Percentiles rank a stretch among this genome's conserved stretches.
Evolutionary conservation across 1,140 invertebrate genomes (phyloP).

Genomic region (Drosophila rufa): DNA sequence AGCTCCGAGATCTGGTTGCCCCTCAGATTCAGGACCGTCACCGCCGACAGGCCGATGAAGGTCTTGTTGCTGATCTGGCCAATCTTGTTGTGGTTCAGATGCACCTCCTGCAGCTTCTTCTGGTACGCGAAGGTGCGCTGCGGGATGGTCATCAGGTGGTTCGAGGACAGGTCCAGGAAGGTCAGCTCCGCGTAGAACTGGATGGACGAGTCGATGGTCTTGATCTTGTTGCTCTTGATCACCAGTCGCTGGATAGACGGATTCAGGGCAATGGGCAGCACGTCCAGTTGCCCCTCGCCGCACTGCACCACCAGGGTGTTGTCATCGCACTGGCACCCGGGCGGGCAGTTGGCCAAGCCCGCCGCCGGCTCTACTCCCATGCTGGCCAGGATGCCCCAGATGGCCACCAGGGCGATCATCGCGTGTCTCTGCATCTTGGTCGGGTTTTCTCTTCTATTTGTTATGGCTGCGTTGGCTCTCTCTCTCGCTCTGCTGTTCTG

Average conservation of each 20-base stretch:
- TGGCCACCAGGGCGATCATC: constrained; percentile 55
- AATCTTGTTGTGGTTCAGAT: constrained; percentile 94
- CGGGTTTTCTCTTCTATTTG: constrained; percentile 20
- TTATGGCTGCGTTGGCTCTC: constrained; percentile 12
- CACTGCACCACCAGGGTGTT: constrained; percentile 94
- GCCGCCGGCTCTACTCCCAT: constrained; percentile 33
- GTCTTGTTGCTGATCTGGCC: constrained; percentile 91
- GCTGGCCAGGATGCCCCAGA: constrained; percentile 47
- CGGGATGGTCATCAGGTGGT: constrained; percentile 92
- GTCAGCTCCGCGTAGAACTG: constrained; percentile 94
- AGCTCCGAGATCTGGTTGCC: constrained; percentile 93
- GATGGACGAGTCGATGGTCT: constrained; percentile 94
- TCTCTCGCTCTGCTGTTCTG: constrained; percentile 28
- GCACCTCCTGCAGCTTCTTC: constrained; percentile 92
- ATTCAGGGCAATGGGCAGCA: constrained; percentile 95
- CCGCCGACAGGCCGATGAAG: constrained; percentile 91
- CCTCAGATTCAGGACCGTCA: constrained; percentile 92
- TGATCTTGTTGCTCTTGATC: constrained; percentile 94
- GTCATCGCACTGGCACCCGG: constrained; percentile 93
- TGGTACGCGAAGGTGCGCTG: constrained; percentile 92
- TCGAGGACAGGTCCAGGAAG: constrained; percentile 93
- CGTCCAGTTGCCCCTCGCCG: constrained; percentile 93
- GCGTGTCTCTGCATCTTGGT: constrained; percentile 55
- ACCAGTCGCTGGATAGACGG: constrained; percentile 94
- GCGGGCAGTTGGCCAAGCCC: constrained; percentile 89